phyloP scores from a whole-genome alignment of 1,140 invertebrate species.

The Orius laevigatus region DNA sequence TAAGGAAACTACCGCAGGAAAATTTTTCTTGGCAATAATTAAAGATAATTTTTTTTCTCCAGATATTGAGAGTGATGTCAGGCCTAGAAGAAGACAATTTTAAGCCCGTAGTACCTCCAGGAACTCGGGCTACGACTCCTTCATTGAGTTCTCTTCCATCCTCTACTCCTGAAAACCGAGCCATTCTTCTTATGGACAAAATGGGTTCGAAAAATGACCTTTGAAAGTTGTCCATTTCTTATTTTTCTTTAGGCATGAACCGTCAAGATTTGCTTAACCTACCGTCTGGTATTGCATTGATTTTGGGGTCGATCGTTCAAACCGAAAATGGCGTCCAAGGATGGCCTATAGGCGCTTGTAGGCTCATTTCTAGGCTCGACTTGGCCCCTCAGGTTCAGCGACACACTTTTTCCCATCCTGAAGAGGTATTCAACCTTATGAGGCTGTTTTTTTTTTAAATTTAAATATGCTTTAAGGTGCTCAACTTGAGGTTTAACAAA shows the following conservation, averaged over 20 bases:
- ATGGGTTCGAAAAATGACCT: slow-evolving; percentile 21
- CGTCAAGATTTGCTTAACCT: slow-evolving; percentile 52
- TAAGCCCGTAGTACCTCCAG: slow-evolving; percentile 20
- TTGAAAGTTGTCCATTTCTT: slow-evolving; percentile 2
- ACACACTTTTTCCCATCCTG: too few relatives aligned
- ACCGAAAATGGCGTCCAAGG: slow-evolving; percentile 53
- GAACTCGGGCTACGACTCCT: neutral
- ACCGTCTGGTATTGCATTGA: slow-evolving; percentile 54
- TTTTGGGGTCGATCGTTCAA: slow-evolving; percentile 58
- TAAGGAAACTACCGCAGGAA: too few relatives aligned
- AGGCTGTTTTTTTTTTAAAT: too few relatives aligned
- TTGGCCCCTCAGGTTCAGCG: slow-evolving; percentile 29
- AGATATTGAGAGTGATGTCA: slow-evolving; percentile 17
- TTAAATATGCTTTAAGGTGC: slow-evolving; percentile 28
- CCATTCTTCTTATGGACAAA: slow-evolving; percentile 28
- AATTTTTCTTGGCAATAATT: too few relatives aligned
- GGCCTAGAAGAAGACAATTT: slow-evolving; percentile 26
- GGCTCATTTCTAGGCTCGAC: slow-evolving; percentile 64
- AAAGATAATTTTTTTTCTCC: slow-evolving; percentile 2
- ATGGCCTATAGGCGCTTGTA: slow-evolving; percentile 59
- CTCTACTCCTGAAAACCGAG: slow-evolving; percentile 13
- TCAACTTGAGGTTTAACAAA: slow-evolving; percentile 52
- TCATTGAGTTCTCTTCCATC: neutral
- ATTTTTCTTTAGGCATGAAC: slow-evolving; percentile 36
- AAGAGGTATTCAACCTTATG: too few relatives aligned